A percentile compares a stretch with the other conserved stretches of the same genome.
Conservation (phyloP, 2,113 vertebrate species). For the Isurus oxyrinchus region DNA sequence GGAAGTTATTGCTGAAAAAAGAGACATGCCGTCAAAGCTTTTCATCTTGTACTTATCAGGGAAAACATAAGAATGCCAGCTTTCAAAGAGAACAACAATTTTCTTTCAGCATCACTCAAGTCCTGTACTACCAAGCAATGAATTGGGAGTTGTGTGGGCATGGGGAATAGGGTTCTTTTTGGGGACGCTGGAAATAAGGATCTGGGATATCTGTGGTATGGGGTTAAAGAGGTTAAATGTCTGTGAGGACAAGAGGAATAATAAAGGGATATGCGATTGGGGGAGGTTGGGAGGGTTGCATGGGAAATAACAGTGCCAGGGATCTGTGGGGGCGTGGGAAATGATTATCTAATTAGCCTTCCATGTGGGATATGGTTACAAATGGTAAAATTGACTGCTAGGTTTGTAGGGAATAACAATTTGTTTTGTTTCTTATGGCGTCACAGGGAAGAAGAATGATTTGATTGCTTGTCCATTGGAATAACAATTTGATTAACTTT, state of each 20-base stretch:
- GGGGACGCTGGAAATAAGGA: not conserved
- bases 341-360: not conserved
- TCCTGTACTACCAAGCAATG: too few relatives aligned
- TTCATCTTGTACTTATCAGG: too few relatives aligned
- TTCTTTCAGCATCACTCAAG: too few relatives aligned
- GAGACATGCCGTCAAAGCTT: too few relatives aligned
- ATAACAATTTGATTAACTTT: not conserved
- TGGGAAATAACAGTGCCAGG: not conserved
- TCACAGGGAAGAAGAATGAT: not conserved
- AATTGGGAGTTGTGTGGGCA: not conserved
- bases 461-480: not conserved
- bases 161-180: not conserved
- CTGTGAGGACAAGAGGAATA: not conserved
- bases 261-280: not conserved
- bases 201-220: not conserved
- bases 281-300: too few relatives aligned
- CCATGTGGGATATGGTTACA: not conserved
- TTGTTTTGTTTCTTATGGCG: not conserved
- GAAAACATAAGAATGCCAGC: too few relatives aligned
- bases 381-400: not conserved
- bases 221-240: not conserved
- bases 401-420: not conserved
- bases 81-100: too few relatives aligned
- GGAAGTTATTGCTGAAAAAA: too few relatives aligned
- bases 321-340: not conserved